Evolutionary conservation across 1,140 invertebrate genomes (phyloP).

Genomic region (Trichonephila clavata): DNA sequence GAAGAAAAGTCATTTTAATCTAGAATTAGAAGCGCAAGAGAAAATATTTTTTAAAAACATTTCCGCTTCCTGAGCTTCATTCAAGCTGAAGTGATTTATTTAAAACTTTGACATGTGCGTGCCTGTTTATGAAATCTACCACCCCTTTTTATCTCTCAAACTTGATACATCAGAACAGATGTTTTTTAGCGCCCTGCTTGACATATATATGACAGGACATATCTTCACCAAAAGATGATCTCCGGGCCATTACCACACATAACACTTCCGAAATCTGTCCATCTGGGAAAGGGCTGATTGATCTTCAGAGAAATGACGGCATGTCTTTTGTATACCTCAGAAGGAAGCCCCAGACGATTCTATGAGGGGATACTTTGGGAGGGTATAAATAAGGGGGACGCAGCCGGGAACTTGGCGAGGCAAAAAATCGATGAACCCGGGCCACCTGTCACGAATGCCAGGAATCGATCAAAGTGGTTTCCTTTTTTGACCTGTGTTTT

Average conservation of each 20-base stretch:
- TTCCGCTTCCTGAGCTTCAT: neutral
- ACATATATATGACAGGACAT: conserved; percentile 10
- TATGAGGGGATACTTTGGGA: neutral
- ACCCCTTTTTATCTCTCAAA: neutral
- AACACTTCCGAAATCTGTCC: conserved; percentile 5
- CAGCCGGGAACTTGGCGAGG: conserved; percentile 27
- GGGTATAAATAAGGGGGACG: neutral
- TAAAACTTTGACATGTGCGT: neutral
- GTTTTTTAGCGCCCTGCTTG: neutral
- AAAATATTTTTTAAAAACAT: neutral
- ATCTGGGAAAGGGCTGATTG: neutral
- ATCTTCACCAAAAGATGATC: neutral
- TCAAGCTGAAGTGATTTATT: neutral
- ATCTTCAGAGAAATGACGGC: neutral
- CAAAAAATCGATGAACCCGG: conserved; percentile 59
- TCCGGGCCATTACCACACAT: neutral
- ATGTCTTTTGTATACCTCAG: neutral
- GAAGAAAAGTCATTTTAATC: neutral
- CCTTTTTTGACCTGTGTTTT: conserved; percentile 33
- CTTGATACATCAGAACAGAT: neutral
- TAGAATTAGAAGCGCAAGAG: neutral
- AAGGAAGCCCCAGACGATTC: neutral
- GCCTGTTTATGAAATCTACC: neutral
- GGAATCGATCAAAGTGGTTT: conserved; percentile 52
- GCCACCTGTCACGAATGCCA: conserved; percentile 48